Conservation (phyloP, 2,797 vertebrate species). For the Lerista edwardsae region DNA sequence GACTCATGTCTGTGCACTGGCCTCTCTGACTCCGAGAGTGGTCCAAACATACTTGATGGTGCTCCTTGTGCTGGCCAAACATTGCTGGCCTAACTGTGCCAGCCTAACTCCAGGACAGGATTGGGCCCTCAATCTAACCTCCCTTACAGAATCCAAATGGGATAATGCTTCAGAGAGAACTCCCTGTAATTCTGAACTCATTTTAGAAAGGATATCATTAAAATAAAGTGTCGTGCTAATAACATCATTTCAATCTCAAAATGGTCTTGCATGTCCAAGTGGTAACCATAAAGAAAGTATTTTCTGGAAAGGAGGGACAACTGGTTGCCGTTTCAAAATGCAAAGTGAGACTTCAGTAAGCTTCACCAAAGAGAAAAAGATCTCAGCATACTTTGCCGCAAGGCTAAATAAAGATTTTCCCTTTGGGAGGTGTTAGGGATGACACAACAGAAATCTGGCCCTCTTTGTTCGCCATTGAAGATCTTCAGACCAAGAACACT, state of each 20-base stretch:
- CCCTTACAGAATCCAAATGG: neutral
- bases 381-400: conserved; percentile 10
- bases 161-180: neutral
- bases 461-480: conserved; percentile 85
- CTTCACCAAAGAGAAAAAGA: neutral
- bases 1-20: no score
- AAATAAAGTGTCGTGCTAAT: neutral
- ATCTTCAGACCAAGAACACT: conserved; percentile 80
- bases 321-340: neutral
- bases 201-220: neutral
- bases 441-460: conserved; percentile 81
- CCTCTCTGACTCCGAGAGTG: no score
- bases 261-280: neutral
- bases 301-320: neutral
- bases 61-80: no score
- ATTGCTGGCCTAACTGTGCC: no score
- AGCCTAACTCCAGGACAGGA: no score
- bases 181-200: neutral
- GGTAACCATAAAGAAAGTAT: neutral
- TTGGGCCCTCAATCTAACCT: neutral
- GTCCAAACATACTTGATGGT: no score
- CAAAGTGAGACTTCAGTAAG: conserved; percentile 3
- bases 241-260: neutral
- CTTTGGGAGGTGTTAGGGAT: conserved; percentile 73
- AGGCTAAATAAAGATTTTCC: conserved; percentile 91